Conservation (phyloP, 2,888 invertebrate genomes). For the Dermolepida albohirtum region DNA sequence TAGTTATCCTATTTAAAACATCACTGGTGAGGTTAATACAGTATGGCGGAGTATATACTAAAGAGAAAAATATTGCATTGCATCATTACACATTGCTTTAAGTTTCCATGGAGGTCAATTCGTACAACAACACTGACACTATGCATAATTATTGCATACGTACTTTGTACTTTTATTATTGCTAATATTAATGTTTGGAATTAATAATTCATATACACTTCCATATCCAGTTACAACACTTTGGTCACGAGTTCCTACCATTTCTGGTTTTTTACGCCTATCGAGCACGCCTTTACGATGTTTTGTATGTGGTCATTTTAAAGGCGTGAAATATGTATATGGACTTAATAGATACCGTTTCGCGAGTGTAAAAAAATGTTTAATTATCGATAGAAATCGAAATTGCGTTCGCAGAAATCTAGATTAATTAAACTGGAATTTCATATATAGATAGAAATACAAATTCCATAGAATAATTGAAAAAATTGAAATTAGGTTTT, state of each 20-base stretch:
- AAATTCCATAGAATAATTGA: no score
- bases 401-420: no score
- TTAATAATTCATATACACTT: conserved; percentile 22
- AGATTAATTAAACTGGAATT: no score
- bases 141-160: not conserved
- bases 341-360: no score
- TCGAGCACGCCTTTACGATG: conserved; percentile 6
- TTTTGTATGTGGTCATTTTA: not conserved
- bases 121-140: not conserved
- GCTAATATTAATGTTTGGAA: conserved; percentile 12
- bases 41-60: no score
- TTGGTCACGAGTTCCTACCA: not conserved
- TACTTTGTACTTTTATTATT: conserved; percentile 21
- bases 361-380: no score
- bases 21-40: not conserved
- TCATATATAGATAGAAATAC: no score
- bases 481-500: no score
- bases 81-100: conserved; percentile 15
- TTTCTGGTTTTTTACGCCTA: conserved; percentile 15
- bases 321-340: no score
- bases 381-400: no score
- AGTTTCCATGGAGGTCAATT: conserved; percentile 21
- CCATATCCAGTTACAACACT: not conserved
- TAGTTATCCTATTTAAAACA: no score
- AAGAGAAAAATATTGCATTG: not conserved